Percentiles rank a stretch among this genome's conserved stretches.
Evolutionary conservation across 2,113 vertebrate species (phyloP).

Genomic region (Mormyrus iriodes): DNA sequence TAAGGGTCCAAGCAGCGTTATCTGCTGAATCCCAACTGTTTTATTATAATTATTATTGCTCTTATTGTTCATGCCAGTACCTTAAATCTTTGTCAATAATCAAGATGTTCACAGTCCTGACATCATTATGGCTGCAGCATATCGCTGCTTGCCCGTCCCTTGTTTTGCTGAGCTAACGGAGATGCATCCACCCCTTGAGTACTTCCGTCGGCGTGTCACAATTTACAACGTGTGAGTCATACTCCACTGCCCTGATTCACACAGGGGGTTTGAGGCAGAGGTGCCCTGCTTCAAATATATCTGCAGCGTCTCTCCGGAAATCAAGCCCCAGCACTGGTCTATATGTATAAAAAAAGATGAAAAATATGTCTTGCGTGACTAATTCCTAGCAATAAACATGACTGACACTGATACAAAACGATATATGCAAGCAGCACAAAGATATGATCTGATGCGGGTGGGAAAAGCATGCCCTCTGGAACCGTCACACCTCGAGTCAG

Average conservation of each 20-base stretch:
- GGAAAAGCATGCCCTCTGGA: not conserved
- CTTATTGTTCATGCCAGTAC: not conserved
- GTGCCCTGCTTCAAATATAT: not conserved
- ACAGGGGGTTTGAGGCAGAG: not conserved
- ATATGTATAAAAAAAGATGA: not conserved
- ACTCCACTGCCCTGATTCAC: constrained; percentile 1
- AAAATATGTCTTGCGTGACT: not conserved
- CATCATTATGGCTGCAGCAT: not conserved
- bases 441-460: not conserved
- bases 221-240: constrained; percentile 5
- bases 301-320: not conserved
- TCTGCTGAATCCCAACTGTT: not conserved
- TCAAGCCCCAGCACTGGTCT: not conserved
- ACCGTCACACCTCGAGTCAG: not conserved
- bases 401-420: not conserved
- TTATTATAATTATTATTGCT: not conserved
- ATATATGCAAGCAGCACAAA: not conserved
- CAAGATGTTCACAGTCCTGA: not conserved
- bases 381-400: not conserved
- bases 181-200: not conserved
- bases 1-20: not conserved
- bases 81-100: not conserved
- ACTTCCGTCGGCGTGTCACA: not conserved
- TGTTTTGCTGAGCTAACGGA: not conserved
- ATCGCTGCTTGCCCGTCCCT: not conserved